A percentile compares a stretch with the other conserved stretches of the same genome.
Conservation (phyloP, 2,797 vertebrate species). For the Channa striata region DNA sequence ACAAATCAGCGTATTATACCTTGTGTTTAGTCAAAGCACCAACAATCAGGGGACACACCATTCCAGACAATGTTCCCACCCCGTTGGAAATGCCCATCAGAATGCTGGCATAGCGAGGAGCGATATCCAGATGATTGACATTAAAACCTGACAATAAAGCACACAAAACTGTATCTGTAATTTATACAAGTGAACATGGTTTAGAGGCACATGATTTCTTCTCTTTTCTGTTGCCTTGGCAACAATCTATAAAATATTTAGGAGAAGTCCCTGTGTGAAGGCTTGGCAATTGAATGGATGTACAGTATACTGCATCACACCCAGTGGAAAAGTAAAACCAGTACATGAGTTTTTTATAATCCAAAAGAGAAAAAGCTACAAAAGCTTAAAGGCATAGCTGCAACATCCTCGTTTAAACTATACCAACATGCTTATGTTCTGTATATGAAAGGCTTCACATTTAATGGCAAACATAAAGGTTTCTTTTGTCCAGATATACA, state of each 20-base stretch:
- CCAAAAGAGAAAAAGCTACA: not conserved
- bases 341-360: constrained; percentile 1
- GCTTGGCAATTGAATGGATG: constrained; percentile 9
- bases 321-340: constrained; percentile 8
- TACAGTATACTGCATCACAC: constrained; percentile 24
- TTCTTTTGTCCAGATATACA: not conserved
- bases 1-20: constrained; percentile 76
- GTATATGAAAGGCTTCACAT: not conserved
- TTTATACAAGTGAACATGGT: constrained; percentile 8
- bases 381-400: not conserved
- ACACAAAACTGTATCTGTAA: not conserved
- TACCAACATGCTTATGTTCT: not conserved
- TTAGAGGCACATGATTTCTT: not conserved
- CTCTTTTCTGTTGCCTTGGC: constrained; percentile 30
- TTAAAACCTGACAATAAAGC: constrained; percentile 90
- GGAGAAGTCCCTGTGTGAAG: constrained; percentile 11
- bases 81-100: constrained; percentile 99
- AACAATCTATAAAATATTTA: constrained; percentile 55
- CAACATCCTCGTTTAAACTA: not conserved
- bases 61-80: constrained; percentile 95
- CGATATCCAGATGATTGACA: constrained; percentile 98
- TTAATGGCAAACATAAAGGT: not conserved
- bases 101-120: constrained; percentile 97
- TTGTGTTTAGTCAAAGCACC: constrained; percentile 97
- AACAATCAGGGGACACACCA: constrained; percentile 98